phyloP scores from a whole-genome alignment of 2,888 invertebrate genomes.

The Anthrax anthrax region DNA sequence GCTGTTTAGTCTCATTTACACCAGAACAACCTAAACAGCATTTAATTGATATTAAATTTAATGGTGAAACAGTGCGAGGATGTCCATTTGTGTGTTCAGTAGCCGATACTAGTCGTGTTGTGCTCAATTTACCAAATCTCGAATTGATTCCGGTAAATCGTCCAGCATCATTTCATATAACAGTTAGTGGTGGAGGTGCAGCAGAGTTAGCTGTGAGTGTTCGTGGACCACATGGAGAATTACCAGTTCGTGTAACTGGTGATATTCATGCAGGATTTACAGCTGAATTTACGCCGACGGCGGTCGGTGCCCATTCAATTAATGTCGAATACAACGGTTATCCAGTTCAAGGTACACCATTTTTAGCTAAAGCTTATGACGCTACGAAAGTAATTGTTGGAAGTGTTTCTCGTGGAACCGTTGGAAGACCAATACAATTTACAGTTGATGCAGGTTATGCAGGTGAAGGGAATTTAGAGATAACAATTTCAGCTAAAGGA shows the following conservation, averaged over 20 bases:
- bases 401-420: conserved; percentile 63
- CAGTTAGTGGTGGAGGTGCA: conserved; percentile 50
- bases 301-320: conserved; percentile 86
- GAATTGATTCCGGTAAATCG: conserved; percentile 78
- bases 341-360: conserved; percentile 77
- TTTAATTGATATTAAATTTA: conserved; percentile 89
- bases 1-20: conserved; percentile 86
- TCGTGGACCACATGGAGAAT: conserved; percentile 69
- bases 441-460: conserved; percentile 93
- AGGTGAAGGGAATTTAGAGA: conserved; percentile 94
- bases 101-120: conserved; percentile 62
- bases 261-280: conserved; percentile 77
- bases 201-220: conserved; percentile 84
- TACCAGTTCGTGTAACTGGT: conserved; percentile 79
- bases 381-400: conserved; percentile 74
- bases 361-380: conserved; percentile 85
- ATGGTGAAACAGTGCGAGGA: conserved; percentile 82
- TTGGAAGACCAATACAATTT: conserved; percentile 86
- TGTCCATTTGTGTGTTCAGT: conserved; percentile 83
- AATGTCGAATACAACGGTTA: conserved; percentile 84
- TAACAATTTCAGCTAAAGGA: conserved; percentile 86
- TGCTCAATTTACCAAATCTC: conserved; percentile 55
- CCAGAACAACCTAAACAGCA: conserved; percentile 85
- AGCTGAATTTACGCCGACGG: conserved; percentile 80
- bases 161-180: conserved; percentile 64